These are phyloP conservation scores for Venusia cambrica DNA, from an alignment of 2,888 invertebrate genomes.

Conservation along the genomic window DNA sequence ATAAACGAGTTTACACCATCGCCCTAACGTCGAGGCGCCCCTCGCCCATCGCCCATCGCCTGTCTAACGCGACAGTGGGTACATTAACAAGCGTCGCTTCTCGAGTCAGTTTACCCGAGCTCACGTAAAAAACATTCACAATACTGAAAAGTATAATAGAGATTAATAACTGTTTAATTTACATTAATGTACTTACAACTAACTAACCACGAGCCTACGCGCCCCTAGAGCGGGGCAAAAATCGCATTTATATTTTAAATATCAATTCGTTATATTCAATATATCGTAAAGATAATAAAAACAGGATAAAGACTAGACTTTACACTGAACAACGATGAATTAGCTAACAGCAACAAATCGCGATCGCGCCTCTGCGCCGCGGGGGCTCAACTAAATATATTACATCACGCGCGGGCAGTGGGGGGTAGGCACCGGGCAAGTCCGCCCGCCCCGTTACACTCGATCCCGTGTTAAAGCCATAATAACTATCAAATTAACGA, in stretches of 20 bases:
- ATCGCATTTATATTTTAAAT: constrained; percentile 71
- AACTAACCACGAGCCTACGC: constrained; percentile 75
- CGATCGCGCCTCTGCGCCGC: constrained; percentile 43
- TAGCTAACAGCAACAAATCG: constrained; percentile 72
- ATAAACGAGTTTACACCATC: constrained; percentile 70
- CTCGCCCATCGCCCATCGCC: too few species aligned
- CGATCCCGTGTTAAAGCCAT: constrained; percentile 20
- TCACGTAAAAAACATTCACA: constrained; percentile 70
- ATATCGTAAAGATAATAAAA: constrained; percentile 74
- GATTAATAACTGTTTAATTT: constrained; percentile 75
- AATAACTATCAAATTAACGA: constrained; percentile 19
- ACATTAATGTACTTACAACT: constrained; percentile 77
- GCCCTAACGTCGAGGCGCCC: constrained; percentile 48
- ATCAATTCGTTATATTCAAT: constrained; percentile 75
- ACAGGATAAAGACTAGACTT: constrained; percentile 82
- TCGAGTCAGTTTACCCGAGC: constrained; percentile 48
- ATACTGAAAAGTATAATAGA: constrained; percentile 79
- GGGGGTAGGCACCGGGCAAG: constrained; percentile 2
- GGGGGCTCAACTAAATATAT: constrained; percentile 34
- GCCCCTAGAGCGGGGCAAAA: constrained; percentile 56
- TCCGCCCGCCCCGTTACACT: background rate
- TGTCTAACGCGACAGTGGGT: constrained; percentile 81
- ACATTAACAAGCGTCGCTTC: constrained; percentile 58
- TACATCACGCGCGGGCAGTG: constrained; percentile 18
- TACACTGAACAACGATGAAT: constrained; percentile 79